Evolutionary conservation across 2,113 vertebrate genomes (phyloP).

Genomic region (Arvicanthis niloticus): DNA sequence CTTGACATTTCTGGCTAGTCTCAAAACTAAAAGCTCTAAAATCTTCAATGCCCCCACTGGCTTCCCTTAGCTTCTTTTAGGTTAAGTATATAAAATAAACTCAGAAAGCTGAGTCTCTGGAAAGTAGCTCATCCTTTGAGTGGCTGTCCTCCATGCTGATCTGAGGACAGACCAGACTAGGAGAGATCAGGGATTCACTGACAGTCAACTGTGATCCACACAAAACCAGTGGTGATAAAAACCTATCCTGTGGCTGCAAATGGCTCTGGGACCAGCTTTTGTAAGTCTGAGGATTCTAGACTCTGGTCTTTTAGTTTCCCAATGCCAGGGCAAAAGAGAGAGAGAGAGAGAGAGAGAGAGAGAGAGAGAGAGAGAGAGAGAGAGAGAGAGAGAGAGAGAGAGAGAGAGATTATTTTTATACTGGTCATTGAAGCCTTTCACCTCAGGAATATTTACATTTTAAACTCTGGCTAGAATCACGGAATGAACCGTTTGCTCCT

Average conservation of each 20-base stretch:
- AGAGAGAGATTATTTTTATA: not conserved
- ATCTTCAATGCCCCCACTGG: slow-evolving; percentile 28
- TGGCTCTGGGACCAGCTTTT: rapidly evolving
- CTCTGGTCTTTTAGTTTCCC: not conserved
- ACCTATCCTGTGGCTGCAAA: rapidly evolving
- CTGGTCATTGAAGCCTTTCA: not conserved
- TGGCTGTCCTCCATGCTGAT: not conserved
- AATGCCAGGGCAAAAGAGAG: not conserved
- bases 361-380: too few relatives aligned
- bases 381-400: too few relatives aligned
- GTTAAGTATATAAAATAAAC: slow-evolving; percentile 46
- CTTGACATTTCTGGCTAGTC: slow-evolving; percentile 34
- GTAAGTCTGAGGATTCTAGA: not conserved
- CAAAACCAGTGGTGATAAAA: not conserved
- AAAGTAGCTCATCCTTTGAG: not conserved
- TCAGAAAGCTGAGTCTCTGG: not conserved
- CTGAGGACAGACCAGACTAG: not conserved
- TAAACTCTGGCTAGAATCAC: not conserved
- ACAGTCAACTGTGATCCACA: not conserved
- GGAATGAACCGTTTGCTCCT: not conserved
- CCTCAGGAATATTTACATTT: not conserved
- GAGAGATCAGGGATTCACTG: not conserved
- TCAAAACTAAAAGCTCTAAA: slow-evolving; percentile 59
- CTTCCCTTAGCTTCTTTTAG: slow-evolving; percentile 51
- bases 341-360: too few relatives aligned